Evolutionary conservation across 1,140 invertebrate species (phyloP).

Genomic region (Nephila pilipes): DNA sequence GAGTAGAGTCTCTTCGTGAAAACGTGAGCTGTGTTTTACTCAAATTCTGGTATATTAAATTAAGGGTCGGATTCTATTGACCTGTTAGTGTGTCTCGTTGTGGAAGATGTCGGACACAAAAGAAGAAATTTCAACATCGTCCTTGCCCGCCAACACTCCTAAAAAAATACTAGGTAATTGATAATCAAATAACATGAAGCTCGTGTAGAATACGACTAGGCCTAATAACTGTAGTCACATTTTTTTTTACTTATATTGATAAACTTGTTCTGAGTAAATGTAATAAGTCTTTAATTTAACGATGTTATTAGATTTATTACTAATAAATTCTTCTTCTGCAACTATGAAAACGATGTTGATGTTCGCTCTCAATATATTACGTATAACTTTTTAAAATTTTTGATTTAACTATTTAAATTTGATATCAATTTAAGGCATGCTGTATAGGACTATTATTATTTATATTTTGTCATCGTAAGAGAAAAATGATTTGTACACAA

Average conservation of each 20-base stretch:
- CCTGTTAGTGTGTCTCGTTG: slow-evolving; percentile 29
- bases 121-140: slow-evolving; percentile 71
- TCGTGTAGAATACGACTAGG: slow-evolving; percentile 69
- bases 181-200: slow-evolving; percentile 57
- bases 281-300: not conserved
- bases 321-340: not conserved
- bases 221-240: slow-evolving; percentile 71
- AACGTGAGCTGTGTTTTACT: slow-evolving; percentile 56
- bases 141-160: slow-evolving; percentile 65
- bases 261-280: not conserved
- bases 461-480: no score
- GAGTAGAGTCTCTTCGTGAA: slow-evolving; percentile 48
- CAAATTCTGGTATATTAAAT: slow-evolving; percentile 43
- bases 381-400: no score
- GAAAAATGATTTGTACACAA: no score
- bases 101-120: slow-evolving; percentile 75
- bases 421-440: no score
- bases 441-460: no score
- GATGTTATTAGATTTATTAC: not conserved
- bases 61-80: slow-evolving; percentile 61
- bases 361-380: not conserved
- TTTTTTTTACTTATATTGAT: not conserved
- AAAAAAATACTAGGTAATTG: slow-evolving; percentile 74
- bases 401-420: no score
- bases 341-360: not conserved